Evolutionary conservation across 2,888 invertebrate species (phyloP).

Genomic region (Bibio marci): DNA sequence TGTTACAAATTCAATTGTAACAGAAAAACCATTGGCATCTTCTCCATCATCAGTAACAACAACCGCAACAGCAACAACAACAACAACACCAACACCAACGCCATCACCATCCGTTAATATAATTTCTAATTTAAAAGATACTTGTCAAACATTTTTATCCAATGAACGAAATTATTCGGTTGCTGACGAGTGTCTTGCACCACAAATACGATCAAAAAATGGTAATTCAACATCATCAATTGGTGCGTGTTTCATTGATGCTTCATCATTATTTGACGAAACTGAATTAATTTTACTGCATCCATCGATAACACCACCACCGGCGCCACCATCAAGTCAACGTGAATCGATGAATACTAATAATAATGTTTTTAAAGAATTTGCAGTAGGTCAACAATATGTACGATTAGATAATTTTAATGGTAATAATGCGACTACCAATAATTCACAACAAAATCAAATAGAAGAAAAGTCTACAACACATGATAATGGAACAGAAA

Average conservation of each 20-base stretch:
- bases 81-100: conserved; percentile 10
- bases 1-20: too few relatives aligned
- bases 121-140: conserved; percentile 24
- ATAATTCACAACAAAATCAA: not conserved
- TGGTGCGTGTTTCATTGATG: conserved; percentile 58
- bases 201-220: not conserved
- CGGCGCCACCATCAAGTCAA: not conserved
- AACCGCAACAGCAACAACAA: not conserved
- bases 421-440: not conserved
- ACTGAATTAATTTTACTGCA: conserved; percentile 26
- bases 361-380: too few relatives aligned
- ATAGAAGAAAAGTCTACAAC: not conserved
- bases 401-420: too few relatives aligned
- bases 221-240: conserved; percentile 10
- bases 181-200: not conserved
- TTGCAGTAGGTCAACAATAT: not conserved
- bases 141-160: conserved; percentile 30
- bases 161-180: conserved; percentile 24
- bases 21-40: too few relatives aligned
- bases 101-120: too few relatives aligned
- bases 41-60: conserved; percentile 16
- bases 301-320: not conserved
- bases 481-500: conserved; percentile 8
- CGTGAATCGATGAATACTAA: conserved; percentile 13
- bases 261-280: conserved; percentile 56